Percentiles rank a stretch among this genome's conserved stretches.
These are phyloP conservation scores for Allacma fusca DNA, from an alignment of 2,888 invertebrate genomes.

Conservation along the genomic window DNA sequence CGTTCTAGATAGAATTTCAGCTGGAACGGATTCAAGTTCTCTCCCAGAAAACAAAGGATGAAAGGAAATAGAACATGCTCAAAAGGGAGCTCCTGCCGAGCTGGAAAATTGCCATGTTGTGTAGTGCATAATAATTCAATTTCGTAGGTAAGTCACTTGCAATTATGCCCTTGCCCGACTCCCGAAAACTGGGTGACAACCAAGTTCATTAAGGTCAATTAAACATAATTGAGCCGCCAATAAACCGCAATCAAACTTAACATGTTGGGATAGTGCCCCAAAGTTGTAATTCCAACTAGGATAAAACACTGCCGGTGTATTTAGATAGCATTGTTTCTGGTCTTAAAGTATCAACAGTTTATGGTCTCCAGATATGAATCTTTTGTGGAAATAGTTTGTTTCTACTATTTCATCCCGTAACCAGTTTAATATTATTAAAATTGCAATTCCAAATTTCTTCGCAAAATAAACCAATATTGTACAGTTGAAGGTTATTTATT, in stretches of 20 bases:
- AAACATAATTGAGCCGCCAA: not conserved
- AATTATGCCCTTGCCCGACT: slow-evolving; percentile 3
- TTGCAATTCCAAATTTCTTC: no score
- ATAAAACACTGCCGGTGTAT: no score
- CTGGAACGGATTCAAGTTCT: not conserved
- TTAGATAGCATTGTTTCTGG: no score
- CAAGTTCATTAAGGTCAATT: not conserved
- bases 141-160: not conserved
- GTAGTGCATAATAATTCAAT: slow-evolving; percentile 1
- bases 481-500: no score
- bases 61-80: not conserved
- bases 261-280: no score
- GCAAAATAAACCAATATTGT: no score
- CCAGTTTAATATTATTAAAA: no score
- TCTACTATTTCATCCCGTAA: no score
- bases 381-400: no score
- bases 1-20: not conserved
- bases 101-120: slow-evolving; percentile 7
- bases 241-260: not conserved
- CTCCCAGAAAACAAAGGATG: not conserved
- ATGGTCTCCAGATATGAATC: no score
- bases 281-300: no score
- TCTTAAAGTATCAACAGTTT: no score
- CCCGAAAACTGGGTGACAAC: not conserved
- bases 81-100: not conserved